These are phyloP conservation scores for Nasonia giraulti DNA, from an alignment of 1,140 invertebrate genomes.

Conservation along the genomic window DNA sequence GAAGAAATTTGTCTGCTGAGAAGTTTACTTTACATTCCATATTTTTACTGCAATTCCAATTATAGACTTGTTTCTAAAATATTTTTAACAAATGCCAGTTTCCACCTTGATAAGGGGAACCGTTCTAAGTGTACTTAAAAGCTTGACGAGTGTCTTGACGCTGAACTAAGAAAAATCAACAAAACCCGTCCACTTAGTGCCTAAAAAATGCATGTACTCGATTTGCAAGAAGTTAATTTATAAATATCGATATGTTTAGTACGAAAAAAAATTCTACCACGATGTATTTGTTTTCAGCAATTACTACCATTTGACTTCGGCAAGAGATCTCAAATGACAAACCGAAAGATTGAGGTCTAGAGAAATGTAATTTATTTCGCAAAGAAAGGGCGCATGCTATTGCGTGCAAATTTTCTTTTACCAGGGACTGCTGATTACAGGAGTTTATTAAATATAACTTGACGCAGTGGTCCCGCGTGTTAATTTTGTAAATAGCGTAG, in stretches of 20 bases:
- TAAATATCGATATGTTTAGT: conserved; percentile 17
- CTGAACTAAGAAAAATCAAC: conserved; percentile 56
- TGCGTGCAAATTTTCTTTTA: conserved; percentile 35
- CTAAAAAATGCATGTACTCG: conserved; percentile 58
- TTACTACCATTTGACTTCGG: conserved; percentile 2
- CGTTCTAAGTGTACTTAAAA: conserved; percentile 68
- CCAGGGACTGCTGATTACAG: background rate
- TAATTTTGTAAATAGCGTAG: conserved; percentile 69
- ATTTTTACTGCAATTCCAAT: background rate
- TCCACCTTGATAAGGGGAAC: conserved; percentile 44
- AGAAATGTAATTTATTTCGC: conserved; percentile 22
- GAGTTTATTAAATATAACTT: conserved; percentile 27
- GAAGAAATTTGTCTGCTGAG: conserved; percentile 21
- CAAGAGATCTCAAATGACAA: conserved; percentile 44
- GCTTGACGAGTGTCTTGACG: conserved; percentile 63
- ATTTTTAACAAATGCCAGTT: conserved; percentile 28
- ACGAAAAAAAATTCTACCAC: conserved; percentile 18
- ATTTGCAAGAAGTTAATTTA: conserved; percentile 57
- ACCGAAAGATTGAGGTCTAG: conserved; percentile 20
- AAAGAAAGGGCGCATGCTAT: conserved; percentile 26
- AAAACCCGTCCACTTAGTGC: conserved; percentile 70
- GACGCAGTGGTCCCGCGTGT: conserved; percentile 53
- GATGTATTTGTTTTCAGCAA: conserved; percentile 33
- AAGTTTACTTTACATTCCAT: conserved; percentile 37
- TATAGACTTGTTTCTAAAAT: conserved; percentile 2